Base-by-base conservation (phyloP, 2,888 invertebrate genomes). In the Tuta absoluta region DNA sequence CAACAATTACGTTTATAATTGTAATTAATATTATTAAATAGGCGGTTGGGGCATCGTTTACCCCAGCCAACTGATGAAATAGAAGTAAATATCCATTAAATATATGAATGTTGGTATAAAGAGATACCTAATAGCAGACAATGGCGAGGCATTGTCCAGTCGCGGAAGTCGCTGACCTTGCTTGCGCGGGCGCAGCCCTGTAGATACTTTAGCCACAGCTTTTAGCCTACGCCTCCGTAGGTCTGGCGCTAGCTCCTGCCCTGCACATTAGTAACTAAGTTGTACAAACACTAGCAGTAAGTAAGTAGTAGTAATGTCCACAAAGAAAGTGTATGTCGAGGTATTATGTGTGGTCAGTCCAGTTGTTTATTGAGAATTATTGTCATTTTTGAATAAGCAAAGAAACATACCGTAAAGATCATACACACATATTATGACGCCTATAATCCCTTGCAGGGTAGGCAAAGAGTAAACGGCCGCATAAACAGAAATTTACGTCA, bases 91-190 rank as follows among this genome's bases (percentile, higher is more conserved):
- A 11, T 12, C 45, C 4, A 17, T n/a, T 17, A 17, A 45, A 45
- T 63, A 56, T 66, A 48, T 56, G 60, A 59, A 61, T 67, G 21
- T 62, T 60, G 63, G 65, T 38, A 64, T 66, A 58, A 62, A 65
- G 66, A 66, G 65, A 68, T 67, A 71, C 33, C 33, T 66, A 67
- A 63, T 67, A 66, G 67, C 64, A 70, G 65, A 73, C 71, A 70
- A 70, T 71, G 67, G 71, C 75, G 66, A 71, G 72, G 75, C 73
- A 81, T 80, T 81, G 85, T 81, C 80, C 83, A 82, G 76, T 73
- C 75, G 78, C 69, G 71, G 74, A 77, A 85, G 90, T 91, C 90
- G 89, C 84, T 86, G 90, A 91, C 90, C 90, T 90, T 89, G 86
- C 91, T 90, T 89, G 86, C 72, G 71, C 67, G 74, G 72, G 71